Conservation (phyloP, 1,140 invertebrate genomes). For the Chymomyza costata region DNA sequence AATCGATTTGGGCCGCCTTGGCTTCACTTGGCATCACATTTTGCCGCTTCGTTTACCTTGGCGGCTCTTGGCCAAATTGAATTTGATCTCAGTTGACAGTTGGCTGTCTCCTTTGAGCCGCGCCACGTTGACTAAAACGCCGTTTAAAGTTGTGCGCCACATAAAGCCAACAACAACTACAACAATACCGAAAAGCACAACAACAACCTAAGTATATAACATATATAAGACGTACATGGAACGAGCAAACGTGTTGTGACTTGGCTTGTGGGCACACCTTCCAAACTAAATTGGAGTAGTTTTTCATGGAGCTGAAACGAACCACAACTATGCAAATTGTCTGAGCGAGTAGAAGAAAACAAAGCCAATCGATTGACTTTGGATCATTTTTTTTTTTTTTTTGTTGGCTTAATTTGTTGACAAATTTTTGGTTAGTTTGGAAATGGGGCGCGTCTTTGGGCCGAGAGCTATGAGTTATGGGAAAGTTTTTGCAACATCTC, state of each 20-base stretch:
- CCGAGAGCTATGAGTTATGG: too few relatives aligned
- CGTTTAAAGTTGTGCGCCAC: conserved; percentile 47
- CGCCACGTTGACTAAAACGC: conserved; percentile 45
- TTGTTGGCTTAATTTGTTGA: conserved; percentile 48
- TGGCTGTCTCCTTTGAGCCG: conserved; percentile 19
- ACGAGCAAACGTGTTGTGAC: conserved; percentile 35
- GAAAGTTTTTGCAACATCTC: too few relatives aligned
- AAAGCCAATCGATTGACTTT: conserved; percentile 41
- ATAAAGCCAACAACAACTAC: conserved; percentile 18
- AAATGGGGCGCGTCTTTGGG: too few relatives aligned
- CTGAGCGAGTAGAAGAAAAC: conserved; percentile 33
- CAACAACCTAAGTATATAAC: too few relatives aligned
- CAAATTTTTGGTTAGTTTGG: not conserved
- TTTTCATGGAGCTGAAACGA: conserved; percentile 9
- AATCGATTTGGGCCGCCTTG: conserved; percentile 28
- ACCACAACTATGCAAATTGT: conserved; percentile 48
- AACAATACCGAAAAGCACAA: too few relatives aligned
- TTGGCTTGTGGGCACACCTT: conserved; percentile 52
- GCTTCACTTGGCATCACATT: conserved; percentile 14
- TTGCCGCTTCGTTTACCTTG: not conserved
- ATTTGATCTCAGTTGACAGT: conserved; percentile 59
- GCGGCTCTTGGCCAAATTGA: conserved; percentile 45
- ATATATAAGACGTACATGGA: too few relatives aligned
- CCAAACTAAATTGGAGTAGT: conserved; percentile 51
- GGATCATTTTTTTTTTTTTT: conserved; percentile 44